Base-by-base conservation (phyloP, 2,888 invertebrate genomes). In the Sarcophaga caerulescens region DNA sequence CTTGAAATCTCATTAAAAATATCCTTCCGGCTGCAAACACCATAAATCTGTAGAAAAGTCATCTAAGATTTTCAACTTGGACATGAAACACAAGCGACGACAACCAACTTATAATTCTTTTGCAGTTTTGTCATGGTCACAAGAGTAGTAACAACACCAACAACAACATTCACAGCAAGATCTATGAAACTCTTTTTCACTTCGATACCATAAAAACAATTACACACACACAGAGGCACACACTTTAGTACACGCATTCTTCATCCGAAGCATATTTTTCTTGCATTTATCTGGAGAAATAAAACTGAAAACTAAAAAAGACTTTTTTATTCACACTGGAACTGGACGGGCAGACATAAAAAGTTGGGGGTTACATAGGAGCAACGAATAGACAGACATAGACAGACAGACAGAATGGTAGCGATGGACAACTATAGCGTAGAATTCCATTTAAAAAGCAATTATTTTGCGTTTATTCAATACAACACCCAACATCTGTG, bases 381-480 rank as follows among this genome's bases (percentile, higher is more conserved):
- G 84, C 2, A 14, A 52, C 14, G 52, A 12, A 52, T 52, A 17
- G 52, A 52, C 17, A 52, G 52, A 52, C 17, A 47, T 47, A 17
- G 52, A 52, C 52, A 52, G 14, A 47, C 5, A 52, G 17, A 52
- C 52, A 52, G 52, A 52, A 35, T 35, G 35, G 10, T 35, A 35
- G 35, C 17, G 52, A 52, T 4, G 4, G 8, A 10, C 35, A 8
- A 77, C 59, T 75, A 44, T 71, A 74, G 70, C 86, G 84, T 85
- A 83, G 81, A 88, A 88, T 88, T 88, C 87, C 89, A 89, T 89
- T 89, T 89, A 89, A 89, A 89, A 89, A 89, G 89, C 89, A 89
- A 89, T 89, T 89, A 89, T 89, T 88, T 89, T 89, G 88, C 89
- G 88, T 89, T 89, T 89, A 89, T 88, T 89, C 88, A 89, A 89